Conservation (phyloP, 2,113 vertebrate species). For the Dipodomys ordii region DNA sequence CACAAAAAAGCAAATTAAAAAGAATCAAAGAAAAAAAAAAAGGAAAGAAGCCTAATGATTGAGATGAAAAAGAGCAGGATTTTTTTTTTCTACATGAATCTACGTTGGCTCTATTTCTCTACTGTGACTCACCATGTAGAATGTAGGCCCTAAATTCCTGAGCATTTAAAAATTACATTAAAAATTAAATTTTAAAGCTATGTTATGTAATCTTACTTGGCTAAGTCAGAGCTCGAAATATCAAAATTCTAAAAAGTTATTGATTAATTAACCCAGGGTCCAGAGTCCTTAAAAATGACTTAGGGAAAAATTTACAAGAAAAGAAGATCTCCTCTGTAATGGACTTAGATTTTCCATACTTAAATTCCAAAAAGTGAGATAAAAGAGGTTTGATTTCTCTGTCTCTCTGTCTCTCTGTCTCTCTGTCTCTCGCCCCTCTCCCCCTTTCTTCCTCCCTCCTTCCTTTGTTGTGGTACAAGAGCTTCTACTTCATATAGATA, state of each 20-base stretch:
- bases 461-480: too few species aligned
- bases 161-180: constrained; percentile 56
- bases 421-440: too few species aligned
- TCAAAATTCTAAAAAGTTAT: constrained; percentile 1
- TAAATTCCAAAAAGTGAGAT: not conserved
- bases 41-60: not conserved
- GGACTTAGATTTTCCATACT: not conserved
- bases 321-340: not conserved
- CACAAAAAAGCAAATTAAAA: too few species aligned
- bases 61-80: not conserved
- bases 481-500: too few species aligned
- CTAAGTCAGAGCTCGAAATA: not conserved
- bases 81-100: not conserved
- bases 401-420: not conserved
- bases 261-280: constrained; percentile 58
- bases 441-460: too few species aligned
- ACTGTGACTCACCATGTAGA: not conserved
- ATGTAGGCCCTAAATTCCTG: not conserved
- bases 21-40: too few species aligned
- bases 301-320: constrained; percentile 38
- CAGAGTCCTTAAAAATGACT: constrained; percentile 67
- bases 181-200: constrained; percentile 46
- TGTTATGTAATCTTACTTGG: not conserved
- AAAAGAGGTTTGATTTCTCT: not conserved
- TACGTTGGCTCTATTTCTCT: not conserved